Base-by-base conservation (phyloP, 2,797 vertebrate species). In the Anguilla anguilla region DNA sequence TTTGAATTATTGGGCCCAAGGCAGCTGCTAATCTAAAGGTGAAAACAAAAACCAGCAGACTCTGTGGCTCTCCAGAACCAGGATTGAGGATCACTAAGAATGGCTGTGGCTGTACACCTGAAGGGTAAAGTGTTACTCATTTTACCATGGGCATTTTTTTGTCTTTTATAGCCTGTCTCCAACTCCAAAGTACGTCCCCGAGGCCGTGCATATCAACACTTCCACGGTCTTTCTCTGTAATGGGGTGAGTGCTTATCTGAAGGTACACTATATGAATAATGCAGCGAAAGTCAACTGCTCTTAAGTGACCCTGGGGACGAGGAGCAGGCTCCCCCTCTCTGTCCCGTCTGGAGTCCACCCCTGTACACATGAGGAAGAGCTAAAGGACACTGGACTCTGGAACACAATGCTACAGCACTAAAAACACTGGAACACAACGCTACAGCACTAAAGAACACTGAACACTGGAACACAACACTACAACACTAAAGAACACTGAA, bases 301-400 rank as follows among this genome's bases (percentile, higher is more conserved):
- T 64, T 83, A 35, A 82, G 46, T 69, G 55, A 53, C 79, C 79
- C 39, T 28, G 51, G 59, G 74, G 77, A 82, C 46, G 28, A 22
- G 31, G 22, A n/a, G 39, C 79, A 64, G 55, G 43, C 35, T 64
- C 17, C 53, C 72, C 11, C 35, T 57, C 59, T 51, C 57, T 81
- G 74, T 82, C 74, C 61, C 84, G 35, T 81, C 64, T 19, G n/a
- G 25, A 72, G 25, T 49, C 57, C 31, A 4, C 86, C 57, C 91
- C 90, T 39, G 90, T 28, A 69, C 89, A 89, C 88, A 89, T 85
- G 87, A 90, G 87, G 85, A 90, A 89, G 90, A 93, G 88, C n/a
- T 31, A 15, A 74, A 31, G 69, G 22, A 11, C 15, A 19, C 61
- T n/a, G 61, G 19, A 22, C 61, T 9, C 61, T n/a, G 61, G 10